Conservation (phyloP, 2,113 vertebrate species). For the Stercorarius parasiticus region DNA sequence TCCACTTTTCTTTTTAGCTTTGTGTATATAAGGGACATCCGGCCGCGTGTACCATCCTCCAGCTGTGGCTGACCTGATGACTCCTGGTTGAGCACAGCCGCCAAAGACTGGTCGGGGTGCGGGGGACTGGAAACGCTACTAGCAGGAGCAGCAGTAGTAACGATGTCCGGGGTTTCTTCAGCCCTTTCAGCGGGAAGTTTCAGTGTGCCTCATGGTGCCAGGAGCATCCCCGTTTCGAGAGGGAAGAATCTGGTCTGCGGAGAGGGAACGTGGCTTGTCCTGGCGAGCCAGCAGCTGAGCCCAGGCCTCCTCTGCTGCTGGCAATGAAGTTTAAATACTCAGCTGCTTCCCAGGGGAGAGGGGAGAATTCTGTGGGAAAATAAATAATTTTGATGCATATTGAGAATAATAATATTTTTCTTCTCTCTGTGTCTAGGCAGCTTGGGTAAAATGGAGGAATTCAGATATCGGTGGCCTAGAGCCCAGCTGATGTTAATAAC, state of each 20-base stretch:
- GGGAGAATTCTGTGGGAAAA: neutral
- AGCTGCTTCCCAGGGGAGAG: neutral
- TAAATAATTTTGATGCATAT: neutral
- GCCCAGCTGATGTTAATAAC: neutral
- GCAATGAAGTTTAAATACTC: neutral
- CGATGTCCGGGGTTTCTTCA: neutral
- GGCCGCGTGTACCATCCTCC: neutral
- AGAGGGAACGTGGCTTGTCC: neutral
- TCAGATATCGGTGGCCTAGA: neutral
- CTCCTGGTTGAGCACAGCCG: neutral
- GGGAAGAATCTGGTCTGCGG: neutral
- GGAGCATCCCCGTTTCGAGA: neutral
- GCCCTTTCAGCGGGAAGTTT: neutral
- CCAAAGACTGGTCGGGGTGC: neutral
- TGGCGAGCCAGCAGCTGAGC: neutral
- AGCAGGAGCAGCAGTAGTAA: neutral
- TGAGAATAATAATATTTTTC: neutral
- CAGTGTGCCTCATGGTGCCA: neutral
- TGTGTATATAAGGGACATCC: neutral
- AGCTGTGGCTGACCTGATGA: neutral
- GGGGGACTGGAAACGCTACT: neutral
- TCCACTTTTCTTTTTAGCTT: neutral
- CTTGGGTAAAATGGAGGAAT: neutral
- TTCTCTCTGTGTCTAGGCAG: neutral
- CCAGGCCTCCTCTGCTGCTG: neutral